phyloP scores from a whole-genome alignment of 2,888 invertebrate species.

The Synanthedon andrenaeformis region DNA sequence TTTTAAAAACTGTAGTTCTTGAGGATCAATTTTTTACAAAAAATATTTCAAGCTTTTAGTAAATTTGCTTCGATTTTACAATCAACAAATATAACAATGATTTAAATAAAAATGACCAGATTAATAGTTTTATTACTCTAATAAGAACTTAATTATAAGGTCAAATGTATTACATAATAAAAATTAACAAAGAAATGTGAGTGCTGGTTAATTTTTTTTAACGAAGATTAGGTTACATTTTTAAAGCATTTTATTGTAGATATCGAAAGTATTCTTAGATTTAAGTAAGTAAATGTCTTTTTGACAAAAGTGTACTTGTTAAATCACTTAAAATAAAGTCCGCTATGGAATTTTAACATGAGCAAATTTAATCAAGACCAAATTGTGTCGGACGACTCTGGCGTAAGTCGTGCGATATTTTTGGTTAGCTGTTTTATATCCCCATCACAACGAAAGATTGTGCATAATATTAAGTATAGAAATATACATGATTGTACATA shows the following conservation, averaged over 20 bases:
- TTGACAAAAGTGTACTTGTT: constrained; percentile 59
- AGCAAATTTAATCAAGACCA: constrained; percentile 27
- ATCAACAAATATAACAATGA: constrained; percentile 66
- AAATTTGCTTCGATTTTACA: constrained; percentile 58
- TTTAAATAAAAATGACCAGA: constrained; percentile 71
- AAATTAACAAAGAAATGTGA: constrained; percentile 65
- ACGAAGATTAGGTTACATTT: constrained; percentile 54
- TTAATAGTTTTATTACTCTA: constrained; percentile 65
- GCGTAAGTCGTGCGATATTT: constrained; percentile 34
- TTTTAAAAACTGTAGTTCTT: constrained; percentile 61
- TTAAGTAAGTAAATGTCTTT: constrained; percentile 61
- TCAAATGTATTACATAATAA: constrained; percentile 53
- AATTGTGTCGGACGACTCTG: constrained; percentile 33
- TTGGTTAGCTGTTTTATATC: constrained; percentile 14
- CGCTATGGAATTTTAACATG: constrained; percentile 38
- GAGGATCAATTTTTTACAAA: constrained; percentile 59
- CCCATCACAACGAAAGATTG: constrained; percentile 41
- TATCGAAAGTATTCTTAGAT: constrained; percentile 59
- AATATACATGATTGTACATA: constrained; percentile 51
- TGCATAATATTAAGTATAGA: constrained; percentile 41
- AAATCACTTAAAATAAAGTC: constrained; percentile 51
- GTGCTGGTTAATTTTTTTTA: constrained; percentile 57
- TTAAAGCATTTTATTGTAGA: constrained; percentile 57
- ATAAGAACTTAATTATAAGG: constrained; percentile 58
- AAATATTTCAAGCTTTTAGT: constrained; percentile 60